Base-by-base conservation (phyloP, 2,113 vertebrate species). In the Amazona vittata region DNA sequence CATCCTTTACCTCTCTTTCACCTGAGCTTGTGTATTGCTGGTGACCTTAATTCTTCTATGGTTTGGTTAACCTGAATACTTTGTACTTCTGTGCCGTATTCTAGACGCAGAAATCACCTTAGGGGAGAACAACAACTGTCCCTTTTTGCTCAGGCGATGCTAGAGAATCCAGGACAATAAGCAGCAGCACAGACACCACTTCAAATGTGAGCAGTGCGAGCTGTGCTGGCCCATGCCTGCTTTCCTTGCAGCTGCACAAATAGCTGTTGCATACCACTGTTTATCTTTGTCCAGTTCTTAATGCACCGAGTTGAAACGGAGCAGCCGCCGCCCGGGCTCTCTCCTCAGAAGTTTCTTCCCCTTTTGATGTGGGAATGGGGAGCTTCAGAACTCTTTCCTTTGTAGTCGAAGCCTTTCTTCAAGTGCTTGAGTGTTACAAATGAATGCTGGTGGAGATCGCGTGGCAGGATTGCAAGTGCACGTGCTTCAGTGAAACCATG, bases 181-280 rank as follows among this genome's bases (percentile, higher is more conserved):
- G 3, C 46, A 25, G 12, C 3, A 65, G 67, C 43, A 53, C 55
- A 63, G 86, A 37, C 64, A 53, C 55, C 13, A 10, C 70, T 43
- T 37, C 60, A 73, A n/a, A 29, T 26, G 26, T 4, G 6, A 4
- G 10, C 46, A 4, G 80, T 11, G 80, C 12, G 33, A 73, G 86
- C 57, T 2, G 37, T 15, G 68, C 86, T 77, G 74, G 82, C 73
- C 13, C 1, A 1, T 49, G 83, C 20, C 84, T 37, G 14, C 8
- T 44, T 49, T 41, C 47, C 92, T 43, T 46, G 31, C 96, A 96
- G 95, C 93, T 93, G 94, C 93, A 93, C 93, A 94, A 94, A 96
- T 12, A 90, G 73, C 24, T 74, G 81, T 33, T 49, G 46, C 75
- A 19, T 10, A 5, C 49, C 91, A 10, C 74, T 62, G 49, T 70